A percentile compares a stretch with the other conserved stretches of the same genome.
These are phyloP conservation scores for Hyposoter dolosus DNA, from an alignment of 2,888 invertebrate genomes.

Conservation along the genomic window DNA sequence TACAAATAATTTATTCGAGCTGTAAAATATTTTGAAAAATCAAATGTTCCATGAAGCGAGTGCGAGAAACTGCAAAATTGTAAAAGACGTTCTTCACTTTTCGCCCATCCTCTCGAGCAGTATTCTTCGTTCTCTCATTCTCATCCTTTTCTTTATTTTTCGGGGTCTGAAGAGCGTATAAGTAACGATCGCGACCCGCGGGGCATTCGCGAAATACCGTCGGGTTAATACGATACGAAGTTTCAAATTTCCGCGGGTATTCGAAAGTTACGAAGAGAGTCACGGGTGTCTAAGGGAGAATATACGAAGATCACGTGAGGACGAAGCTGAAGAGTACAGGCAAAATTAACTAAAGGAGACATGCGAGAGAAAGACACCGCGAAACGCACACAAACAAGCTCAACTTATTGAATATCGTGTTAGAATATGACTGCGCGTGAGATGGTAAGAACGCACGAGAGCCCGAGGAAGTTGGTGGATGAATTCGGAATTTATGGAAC, in stretches of 20 bases:
- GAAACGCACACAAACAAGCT: background rate
- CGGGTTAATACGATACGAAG: slow-evolving; percentile 75
- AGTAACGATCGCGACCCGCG: slow-evolving; percentile 71
- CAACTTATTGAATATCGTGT: background rate
- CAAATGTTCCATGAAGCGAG: background rate
- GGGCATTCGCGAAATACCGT: slow-evolving; percentile 71
- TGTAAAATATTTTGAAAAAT: background rate
- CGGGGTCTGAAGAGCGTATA: slow-evolving; percentile 59
- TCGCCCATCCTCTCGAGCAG: background rate
- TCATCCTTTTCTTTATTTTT: slow-evolving; percentile 12
- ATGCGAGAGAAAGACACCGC: slow-evolving; percentile 5
- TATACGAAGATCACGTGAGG: slow-evolving; percentile 50
- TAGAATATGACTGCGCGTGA: slow-evolving; percentile 31
- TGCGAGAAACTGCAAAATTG: background rate
- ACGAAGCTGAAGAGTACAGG: slow-evolving; percentile 27
- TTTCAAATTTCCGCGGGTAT: slow-evolving; percentile 75
- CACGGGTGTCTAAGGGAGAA: slow-evolving; percentile 50
- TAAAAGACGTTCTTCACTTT: slow-evolving; percentile 5
- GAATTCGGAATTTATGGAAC: slow-evolving; percentile 80
- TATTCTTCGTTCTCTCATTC: background rate
- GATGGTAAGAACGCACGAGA: slow-evolving; percentile 36
- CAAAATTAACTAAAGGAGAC: slow-evolving; percentile 36
- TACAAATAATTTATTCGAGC: background rate
- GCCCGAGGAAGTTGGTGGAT: slow-evolving; percentile 67
- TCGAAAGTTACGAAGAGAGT: slow-evolving; percentile 72